phyloP scores from a whole-genome alignment of 2,797 vertebrate species.

The Macropodus opercularis region DNA sequence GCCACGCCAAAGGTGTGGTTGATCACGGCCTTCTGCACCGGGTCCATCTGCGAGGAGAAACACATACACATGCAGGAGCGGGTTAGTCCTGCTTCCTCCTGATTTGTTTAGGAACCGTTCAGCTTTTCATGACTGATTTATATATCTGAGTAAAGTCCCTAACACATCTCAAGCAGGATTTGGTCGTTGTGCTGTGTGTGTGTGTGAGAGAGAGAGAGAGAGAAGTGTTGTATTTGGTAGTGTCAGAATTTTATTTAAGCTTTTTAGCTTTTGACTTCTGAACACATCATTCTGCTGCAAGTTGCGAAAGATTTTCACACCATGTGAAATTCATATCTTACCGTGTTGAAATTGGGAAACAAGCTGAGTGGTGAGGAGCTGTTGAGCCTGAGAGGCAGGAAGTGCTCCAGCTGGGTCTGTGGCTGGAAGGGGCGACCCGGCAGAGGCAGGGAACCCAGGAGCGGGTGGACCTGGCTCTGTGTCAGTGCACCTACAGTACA shows the following conservation, averaged over 20 bases:
- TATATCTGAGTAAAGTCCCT: no score
- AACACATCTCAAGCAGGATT: no score
- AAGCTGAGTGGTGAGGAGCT: slow-evolving; percentile 90
- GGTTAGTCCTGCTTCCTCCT: background rate
- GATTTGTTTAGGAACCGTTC: no score
- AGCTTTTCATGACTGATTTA: no score
- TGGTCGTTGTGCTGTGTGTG: no score
- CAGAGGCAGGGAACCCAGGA: slow-evolving; percentile 89
- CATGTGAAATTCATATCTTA: no score
- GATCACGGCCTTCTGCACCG: slow-evolving; percentile 97
- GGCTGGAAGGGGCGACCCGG: slow-evolving; percentile 87
- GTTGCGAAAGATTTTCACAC: no score
- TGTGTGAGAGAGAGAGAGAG: background rate
- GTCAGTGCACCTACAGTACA: slow-evolving; percentile 70
- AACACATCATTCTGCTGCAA: background rate
- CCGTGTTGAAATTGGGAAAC: slow-evolving; percentile 96
- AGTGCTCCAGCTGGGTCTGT: slow-evolving; percentile 87
- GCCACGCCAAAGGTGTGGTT: slow-evolving; percentile 96
- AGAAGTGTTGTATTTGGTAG: slow-evolving; percentile 4
- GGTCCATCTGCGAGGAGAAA: slow-evolving; percentile 89
- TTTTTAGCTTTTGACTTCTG: background rate
- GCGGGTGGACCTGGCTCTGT: slow-evolving; percentile 86
- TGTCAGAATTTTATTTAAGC: no score
- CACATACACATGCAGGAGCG: background rate
- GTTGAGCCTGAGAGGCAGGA: slow-evolving; percentile 93